Base-by-base conservation (phyloP, 2,113 vertebrate genomes). In the Chiloscyllium plagiosum region DNA sequence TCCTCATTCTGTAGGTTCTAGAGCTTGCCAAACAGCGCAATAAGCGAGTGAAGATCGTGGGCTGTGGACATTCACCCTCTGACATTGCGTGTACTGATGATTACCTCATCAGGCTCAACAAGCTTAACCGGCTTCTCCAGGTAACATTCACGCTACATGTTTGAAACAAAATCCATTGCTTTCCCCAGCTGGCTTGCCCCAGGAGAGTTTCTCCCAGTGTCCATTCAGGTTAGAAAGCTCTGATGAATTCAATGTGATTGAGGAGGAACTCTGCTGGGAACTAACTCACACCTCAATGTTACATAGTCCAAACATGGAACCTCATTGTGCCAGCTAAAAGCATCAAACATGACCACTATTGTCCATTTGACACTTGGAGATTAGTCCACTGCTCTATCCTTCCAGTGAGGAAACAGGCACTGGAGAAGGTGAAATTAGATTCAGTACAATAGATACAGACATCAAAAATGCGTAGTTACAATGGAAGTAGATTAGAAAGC, bases 41-140 rank as follows among this genome's bases (percentile, higher is more conserved):
- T 20, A 97, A 97, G 96, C 96, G 96, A 65, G 97, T 98, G 96
- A 98, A 98, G 96, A 97, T 97, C 95, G 97, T 98, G 33, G 98
- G 98, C 0, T 97, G 97, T 0, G 97, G 97, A 17, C 98, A 98
- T 96, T 98, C 98, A 0, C 97, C 98, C 26, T 98, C 98, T 0
- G 97, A 98, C 96, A 98, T 98, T 0, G 98, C 98, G 96, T 98
- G 98, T 96, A 98, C 97, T 0, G 97, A 98, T 0, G 97, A 96
- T 70, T 98, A 98, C 97, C 98, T 98, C 98, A 97, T 98, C 96
- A 97, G 97, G 85, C 96, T 98, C 97, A 98, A 97, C 94, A 97
- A 97, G 96, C 97, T 98, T 97, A 98, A 98, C 96, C 97, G 96
- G 26, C 0, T 98, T 24, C 97, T 98, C 47, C 96, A 97, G 98